phyloP scores from a whole-genome alignment of 1,140 invertebrate genomes.

The Theocolax elegans region DNA sequence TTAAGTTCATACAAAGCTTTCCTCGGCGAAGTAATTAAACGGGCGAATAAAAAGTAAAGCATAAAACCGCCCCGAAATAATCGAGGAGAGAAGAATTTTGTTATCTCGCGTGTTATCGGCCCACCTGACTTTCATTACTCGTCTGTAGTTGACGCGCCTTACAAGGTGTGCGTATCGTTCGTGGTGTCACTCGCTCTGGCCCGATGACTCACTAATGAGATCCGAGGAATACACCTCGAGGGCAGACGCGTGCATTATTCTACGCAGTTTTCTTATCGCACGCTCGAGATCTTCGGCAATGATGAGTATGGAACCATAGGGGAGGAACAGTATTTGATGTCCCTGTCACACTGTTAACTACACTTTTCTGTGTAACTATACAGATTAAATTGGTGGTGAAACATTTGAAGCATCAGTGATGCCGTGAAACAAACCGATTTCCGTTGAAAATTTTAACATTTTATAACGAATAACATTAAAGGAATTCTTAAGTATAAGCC shows the following conservation, averaged over 20 bases:
- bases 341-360: too few species aligned
- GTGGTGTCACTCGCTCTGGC: slow-evolving; percentile 40
- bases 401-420: too few species aligned
- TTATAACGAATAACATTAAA: too few species aligned
- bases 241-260: slow-evolving; percentile 5
- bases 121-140: slow-evolving; percentile 38
- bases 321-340: too few species aligned
- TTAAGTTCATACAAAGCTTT: too few species aligned
- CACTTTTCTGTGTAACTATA: too few species aligned
- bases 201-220: slow-evolving; percentile 56
- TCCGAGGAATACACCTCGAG: slow-evolving; percentile 32
- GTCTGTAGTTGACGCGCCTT: slow-evolving; percentile 16
- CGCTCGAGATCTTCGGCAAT: slow-evolving; percentile 29
- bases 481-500: too few species aligned
- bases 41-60: neutral
- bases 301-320: too few species aligned
- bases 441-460: too few species aligned
- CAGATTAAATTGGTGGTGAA: too few species aligned
- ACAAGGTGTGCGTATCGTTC: slow-evolving; percentile 17
- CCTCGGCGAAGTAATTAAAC: slow-evolving; percentile 30
- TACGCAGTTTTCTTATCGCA: slow-evolving; percentile 46
- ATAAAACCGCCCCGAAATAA: neutral
- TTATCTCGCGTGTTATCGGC: slow-evolving; percentile 30
- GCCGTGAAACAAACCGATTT: too few species aligned
- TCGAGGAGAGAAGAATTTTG: neutral